phyloP scores from a whole-genome alignment of 2,888 invertebrate species.

The Diloba caeruleocephala region DNA sequence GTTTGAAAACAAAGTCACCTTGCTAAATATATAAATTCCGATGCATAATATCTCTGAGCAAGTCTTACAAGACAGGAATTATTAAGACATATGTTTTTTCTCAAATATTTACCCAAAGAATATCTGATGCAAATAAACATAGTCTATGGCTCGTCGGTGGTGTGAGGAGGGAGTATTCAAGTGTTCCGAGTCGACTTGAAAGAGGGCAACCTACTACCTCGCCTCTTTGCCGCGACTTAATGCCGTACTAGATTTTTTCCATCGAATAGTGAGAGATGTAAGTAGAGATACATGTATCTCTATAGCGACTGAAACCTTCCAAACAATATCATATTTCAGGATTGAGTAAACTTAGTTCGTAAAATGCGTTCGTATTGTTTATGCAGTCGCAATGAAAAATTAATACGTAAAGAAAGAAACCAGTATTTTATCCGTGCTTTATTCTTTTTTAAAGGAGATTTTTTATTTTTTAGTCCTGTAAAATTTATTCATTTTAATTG shows the following conservation, averaged over 20 bases:
- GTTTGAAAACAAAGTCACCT: too few relatives aligned
- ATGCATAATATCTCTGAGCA: not conserved
- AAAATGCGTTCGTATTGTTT: too few relatives aligned
- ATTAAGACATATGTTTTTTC: constrained; percentile 50
- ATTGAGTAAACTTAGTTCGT: not conserved
- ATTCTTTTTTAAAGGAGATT: too few relatives aligned
- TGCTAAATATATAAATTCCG: not conserved
- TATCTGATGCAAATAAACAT: constrained; percentile 85
- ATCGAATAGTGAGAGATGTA: constrained; percentile 67
- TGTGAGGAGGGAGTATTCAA: constrained; percentile 69
- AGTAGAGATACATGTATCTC: constrained; percentile 4
- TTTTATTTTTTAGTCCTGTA: too few relatives aligned
- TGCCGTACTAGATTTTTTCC: constrained; percentile 84
- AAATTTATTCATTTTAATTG: too few relatives aligned
- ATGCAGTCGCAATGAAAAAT: too few relatives aligned
- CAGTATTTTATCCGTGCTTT: too few relatives aligned
- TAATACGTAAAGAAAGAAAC: too few relatives aligned
- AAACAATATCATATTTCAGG: constrained; percentile 1
- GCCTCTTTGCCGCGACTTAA: constrained; percentile 75
- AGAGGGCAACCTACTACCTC: constrained; percentile 72
- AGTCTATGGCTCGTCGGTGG: constrained; percentile 61
- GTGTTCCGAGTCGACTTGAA: constrained; percentile 73
- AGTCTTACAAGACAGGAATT: constrained; percentile 9
- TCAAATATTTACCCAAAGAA: constrained; percentile 59
- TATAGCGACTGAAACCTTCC: not conserved